These are phyloP conservation scores for Peromyscus leucopus DNA, from an alignment of 2,113 vertebrate genomes.

Conservation along the genomic window DNA sequence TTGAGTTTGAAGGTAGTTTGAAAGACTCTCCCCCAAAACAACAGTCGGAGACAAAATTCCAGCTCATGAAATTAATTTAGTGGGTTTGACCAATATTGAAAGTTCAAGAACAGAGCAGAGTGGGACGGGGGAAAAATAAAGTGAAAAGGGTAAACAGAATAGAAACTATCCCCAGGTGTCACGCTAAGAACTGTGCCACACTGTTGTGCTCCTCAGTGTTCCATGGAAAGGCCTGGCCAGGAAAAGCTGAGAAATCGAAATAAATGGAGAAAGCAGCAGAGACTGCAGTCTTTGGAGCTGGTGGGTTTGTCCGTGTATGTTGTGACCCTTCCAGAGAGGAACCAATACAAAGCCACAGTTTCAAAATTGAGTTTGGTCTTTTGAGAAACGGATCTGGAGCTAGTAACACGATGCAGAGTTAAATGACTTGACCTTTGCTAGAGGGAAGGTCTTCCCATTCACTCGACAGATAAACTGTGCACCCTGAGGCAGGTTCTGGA, in stretches of 20 bases:
- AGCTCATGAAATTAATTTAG: not conserved
- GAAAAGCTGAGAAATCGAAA: not conserved
- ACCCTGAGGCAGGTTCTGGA: not conserved
- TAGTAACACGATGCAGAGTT: not conserved
- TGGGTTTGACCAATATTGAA: not conserved
- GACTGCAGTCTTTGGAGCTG: not conserved
- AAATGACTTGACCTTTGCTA: not conserved
- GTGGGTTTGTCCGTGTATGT: not conserved
- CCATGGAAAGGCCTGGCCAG: not conserved
- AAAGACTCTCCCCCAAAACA: constrained; percentile 12
- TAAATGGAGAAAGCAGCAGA: not conserved
- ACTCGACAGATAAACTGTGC: not conserved
- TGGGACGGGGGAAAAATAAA: not conserved
- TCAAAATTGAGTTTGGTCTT: not conserved
- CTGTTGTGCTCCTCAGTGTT: not conserved
- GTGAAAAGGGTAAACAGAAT: not conserved
- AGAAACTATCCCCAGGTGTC: not conserved
- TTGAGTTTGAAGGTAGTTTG: not conserved
- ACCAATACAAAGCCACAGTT: not conserved
- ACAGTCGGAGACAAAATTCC: not conserved
- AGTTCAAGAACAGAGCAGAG: not conserved
- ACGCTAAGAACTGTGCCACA: not conserved
- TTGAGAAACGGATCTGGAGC: not conserved
- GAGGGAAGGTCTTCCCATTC: not conserved
- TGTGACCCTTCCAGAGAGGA: not conserved